phyloP scores from a whole-genome alignment of 92 coral and sea anemone genomes.

The Siderastrea radians region DNA sequence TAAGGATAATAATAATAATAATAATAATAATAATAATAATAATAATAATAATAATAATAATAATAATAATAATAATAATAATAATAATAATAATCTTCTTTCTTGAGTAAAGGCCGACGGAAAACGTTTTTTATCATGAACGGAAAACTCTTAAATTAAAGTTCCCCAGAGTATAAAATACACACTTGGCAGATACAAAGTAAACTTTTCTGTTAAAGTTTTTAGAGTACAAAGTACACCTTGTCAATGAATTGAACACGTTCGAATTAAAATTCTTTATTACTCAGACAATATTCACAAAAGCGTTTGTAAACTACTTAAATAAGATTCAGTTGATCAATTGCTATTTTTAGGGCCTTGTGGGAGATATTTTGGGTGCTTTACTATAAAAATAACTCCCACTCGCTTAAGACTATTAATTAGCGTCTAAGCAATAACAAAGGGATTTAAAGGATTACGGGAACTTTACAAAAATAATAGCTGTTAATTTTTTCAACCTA shows the following conservation, averaged over 20 bases:
- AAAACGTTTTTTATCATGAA: no score
- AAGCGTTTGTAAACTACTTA: background rate
- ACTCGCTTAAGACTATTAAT: background rate
- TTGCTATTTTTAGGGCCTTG: conserved; percentile 3
- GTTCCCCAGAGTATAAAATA: no score
- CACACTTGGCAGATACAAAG: background rate
- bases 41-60: no score
- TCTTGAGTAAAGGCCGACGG: no score
- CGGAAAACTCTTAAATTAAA: no score
- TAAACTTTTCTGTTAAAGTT: background rate
- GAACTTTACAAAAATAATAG: conserved; percentile 13
- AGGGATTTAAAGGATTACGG: conserved; percentile 36
- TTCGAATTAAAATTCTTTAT: background rate
- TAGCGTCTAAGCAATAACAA: conserved; percentile 13
- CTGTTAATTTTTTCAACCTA: background rate
- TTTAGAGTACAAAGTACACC: background rate
- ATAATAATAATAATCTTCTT: no score
- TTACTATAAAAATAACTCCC: conserved; percentile 21
- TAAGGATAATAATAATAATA: no score
- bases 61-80: no score
- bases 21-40: no score
- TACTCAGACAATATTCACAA: background rate
- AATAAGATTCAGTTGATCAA: background rate
- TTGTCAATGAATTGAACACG: background rate
- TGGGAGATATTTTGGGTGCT: conserved; percentile 1